A percentile compares a stretch with the other conserved stretches of the same genome.
Conservation (phyloP, 2,797 vertebrate species). For the Gephyroberyx darwinii region DNA sequence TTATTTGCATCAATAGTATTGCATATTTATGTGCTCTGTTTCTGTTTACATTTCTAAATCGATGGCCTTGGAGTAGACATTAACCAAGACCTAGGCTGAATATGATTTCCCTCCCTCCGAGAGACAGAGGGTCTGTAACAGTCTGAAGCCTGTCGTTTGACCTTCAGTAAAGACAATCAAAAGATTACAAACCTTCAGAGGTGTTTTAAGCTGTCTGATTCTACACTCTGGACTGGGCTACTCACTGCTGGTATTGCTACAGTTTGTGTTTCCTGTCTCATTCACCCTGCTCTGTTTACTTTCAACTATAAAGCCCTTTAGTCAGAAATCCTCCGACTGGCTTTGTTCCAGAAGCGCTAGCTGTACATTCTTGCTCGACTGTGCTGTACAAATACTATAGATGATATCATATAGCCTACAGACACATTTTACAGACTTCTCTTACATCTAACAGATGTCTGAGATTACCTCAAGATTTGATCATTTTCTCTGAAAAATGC, state of each 20-base stretch:
- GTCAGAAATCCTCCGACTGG: background rate
- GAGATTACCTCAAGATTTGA: background rate
- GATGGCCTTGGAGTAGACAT: slow-evolving; percentile 21
- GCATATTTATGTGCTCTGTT: slow-evolving; percentile 20
- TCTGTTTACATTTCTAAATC: slow-evolving; percentile 40
- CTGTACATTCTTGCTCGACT: background rate
- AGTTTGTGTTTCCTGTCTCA: slow-evolving; percentile 1
- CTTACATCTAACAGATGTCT: background rate
- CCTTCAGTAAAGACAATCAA: slow-evolving; percentile 15
- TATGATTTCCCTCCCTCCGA: slow-evolving; percentile 18
- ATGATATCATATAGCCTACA: background rate
- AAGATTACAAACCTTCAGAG: background rate
- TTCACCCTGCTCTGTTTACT: background rate
- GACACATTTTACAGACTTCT: background rate
- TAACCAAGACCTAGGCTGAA: slow-evolving; percentile 24
- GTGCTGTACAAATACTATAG: background rate
- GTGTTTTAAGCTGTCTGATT: slow-evolving; percentile 18
- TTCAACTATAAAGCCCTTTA: background rate
- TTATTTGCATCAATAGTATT: slow-evolving; percentile 5
- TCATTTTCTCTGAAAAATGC: background rate
- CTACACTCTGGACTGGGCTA: background rate
- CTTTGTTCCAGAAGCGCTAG: background rate
- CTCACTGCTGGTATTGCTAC: background rate
- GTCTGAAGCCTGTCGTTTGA: slow-evolving; percentile 19
- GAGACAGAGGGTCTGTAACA: slow-evolving; percentile 21